A percentile compares a stretch with the other conserved stretches of the same genome.
Evolutionary conservation across 2,888 invertebrate species (phyloP).

Genomic region (Yponomeuta cagnagella): DNA sequence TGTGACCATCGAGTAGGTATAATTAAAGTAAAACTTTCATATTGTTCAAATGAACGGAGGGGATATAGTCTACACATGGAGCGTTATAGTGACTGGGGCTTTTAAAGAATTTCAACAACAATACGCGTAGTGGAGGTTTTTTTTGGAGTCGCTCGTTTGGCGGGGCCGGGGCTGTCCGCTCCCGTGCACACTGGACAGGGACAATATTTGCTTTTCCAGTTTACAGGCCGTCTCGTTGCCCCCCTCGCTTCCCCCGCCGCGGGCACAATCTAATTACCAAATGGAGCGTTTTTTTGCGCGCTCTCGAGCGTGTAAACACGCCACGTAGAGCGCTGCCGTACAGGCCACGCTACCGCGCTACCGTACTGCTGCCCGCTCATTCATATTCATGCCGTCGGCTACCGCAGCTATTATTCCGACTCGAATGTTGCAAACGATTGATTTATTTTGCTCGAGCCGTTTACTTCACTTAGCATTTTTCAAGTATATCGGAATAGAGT

Average conservation of each 20-base stretch:
- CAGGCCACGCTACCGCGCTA: constrained; percentile 20
- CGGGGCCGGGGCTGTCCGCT: not conserved
- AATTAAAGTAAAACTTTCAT: too few relatives aligned
- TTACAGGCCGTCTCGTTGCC: constrained; percentile 31
- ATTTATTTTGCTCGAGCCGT: not conserved
- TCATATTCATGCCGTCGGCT: not conserved
- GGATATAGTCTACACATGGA: too few relatives aligned
- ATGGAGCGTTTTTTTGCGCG: constrained; percentile 62
- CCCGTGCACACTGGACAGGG: constrained; percentile 18
- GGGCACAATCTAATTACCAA: constrained; percentile 67
- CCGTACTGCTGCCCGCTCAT: not conserved
- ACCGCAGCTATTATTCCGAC: not conserved
- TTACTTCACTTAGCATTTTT: not conserved
- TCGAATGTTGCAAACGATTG: not conserved
- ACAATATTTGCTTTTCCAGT: constrained; percentile 51
- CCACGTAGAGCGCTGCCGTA: constrained; percentile 27
- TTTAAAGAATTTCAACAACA: not conserved
- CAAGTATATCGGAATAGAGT: too few relatives aligned
- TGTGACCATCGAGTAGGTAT: too few relatives aligned
- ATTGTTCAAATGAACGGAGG: too few relatives aligned
- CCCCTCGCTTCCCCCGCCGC: constrained; percentile 20
- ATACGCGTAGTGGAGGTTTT: not conserved
- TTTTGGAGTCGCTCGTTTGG: not conserved
- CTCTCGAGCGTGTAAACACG: constrained; percentile 46
- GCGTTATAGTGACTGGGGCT: not conserved